A percentile compares a stretch with the other conserved stretches of the same genome.
phyloP scores from a whole-genome alignment of 2,113 vertebrate species.

The Machaerirhynchus nigripectus region DNA sequence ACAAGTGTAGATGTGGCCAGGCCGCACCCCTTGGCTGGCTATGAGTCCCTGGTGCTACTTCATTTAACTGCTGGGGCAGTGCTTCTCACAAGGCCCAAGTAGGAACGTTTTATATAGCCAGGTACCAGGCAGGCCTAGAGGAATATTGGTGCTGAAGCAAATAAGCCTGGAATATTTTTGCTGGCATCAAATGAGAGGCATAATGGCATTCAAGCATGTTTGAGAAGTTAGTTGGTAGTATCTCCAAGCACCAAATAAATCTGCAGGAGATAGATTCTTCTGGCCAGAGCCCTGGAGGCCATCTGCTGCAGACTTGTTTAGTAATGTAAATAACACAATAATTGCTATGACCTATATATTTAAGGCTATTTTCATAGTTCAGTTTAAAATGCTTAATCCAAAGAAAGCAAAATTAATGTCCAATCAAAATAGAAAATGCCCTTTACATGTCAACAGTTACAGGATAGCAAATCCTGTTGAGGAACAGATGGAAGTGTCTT shows the following conservation, averaged over 20 bases:
- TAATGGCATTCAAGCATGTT: not conserved
- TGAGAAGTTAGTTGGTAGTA: conserved; percentile 45
- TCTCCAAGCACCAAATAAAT: conserved; percentile 57
- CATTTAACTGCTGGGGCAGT: not conserved
- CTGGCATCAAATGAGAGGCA: conserved; percentile 34
- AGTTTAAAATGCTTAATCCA: conserved; percentile 57
- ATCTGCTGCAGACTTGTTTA: conserved; percentile 46
- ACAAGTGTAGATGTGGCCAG: not conserved
- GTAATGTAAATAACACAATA: conserved; percentile 60
- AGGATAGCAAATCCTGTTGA: not conserved
- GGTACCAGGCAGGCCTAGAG: conserved; percentile 16
- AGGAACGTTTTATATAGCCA: not conserved
- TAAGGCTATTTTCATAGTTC: conserved; percentile 43
- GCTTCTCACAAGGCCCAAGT: not conserved
- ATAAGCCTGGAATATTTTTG: conserved; percentile 38
- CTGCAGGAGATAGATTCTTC: conserved; percentile 48
- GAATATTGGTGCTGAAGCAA: conserved; percentile 43
- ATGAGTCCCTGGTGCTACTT: not conserved
- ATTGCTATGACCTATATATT: conserved; percentile 59
- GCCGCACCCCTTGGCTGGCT: not conserved
- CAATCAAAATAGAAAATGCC: conserved; percentile 65
- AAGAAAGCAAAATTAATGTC: conserved; percentile 53
- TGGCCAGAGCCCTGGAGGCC: conserved; percentile 18
- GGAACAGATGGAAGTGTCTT: conserved; percentile 44
- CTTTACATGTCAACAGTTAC: conserved; percentile 42